Percentiles rank a stretch among this genome's conserved stretches.
These are phyloP conservation scores for Origma solitaria DNA, from an alignment of 2,113 vertebrate species.

Conservation along the genomic window DNA sequence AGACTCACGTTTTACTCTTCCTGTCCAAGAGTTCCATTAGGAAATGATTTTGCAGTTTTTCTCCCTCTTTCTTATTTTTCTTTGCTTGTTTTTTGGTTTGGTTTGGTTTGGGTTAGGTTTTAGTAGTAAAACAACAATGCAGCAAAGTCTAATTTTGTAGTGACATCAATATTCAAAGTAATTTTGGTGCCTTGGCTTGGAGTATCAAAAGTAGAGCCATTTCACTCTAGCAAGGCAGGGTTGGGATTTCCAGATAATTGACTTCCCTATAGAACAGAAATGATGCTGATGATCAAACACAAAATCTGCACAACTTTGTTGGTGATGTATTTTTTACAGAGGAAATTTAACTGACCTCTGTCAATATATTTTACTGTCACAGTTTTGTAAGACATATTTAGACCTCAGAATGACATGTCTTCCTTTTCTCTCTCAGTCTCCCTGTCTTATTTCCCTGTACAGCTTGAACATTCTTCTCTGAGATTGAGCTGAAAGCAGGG, in stretches of 20 bases:
- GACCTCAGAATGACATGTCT: neutral
- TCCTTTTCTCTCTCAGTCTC: neutral
- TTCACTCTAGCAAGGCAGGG: neutral
- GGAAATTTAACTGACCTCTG: constrained; percentile 27
- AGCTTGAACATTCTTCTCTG: neutral
- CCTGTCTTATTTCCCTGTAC: neutral
- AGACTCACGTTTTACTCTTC: neutral
- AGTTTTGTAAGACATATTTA: neutral
- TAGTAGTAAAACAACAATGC: neutral
- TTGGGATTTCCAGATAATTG: neutral
- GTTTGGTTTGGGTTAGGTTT: neutral
- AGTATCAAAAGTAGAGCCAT: neutral
- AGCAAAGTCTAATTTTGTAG: neutral
- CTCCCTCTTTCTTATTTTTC: neutral
- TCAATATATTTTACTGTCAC: neutral
- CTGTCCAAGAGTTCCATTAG: neutral
- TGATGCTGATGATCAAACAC: neutral
- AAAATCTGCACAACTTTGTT: neutral
- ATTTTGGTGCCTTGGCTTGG: neutral
- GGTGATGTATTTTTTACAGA: neutral
- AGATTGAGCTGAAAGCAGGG: neutral
- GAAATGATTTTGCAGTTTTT: neutral
- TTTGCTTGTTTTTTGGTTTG: neutral
- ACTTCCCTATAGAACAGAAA: neutral
- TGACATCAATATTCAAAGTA: neutral